Conservation (phyloP, 2,888 invertebrate genomes). For the Pyrrhia umbra region DNA sequence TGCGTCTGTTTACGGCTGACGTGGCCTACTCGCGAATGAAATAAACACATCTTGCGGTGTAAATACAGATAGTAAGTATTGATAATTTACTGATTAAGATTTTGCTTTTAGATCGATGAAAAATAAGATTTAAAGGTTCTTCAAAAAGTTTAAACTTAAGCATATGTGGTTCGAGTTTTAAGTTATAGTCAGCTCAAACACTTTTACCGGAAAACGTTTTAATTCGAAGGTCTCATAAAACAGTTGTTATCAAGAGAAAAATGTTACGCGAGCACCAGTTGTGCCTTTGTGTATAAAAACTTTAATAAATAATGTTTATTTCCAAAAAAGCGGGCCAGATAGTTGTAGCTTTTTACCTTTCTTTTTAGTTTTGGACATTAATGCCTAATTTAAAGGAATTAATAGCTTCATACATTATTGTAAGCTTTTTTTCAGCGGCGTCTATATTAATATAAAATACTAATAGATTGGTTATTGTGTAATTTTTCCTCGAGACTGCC, state of each 20-base stretch:
- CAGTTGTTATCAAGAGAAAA: background rate
- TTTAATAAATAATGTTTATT: background rate
- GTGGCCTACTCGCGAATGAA: slow-evolving; percentile 28
- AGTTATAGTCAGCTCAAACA: background rate
- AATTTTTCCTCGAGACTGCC: background rate
- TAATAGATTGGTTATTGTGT: background rate
- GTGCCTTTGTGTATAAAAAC: background rate
- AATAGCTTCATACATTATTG: no score
- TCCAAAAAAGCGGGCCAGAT: background rate
- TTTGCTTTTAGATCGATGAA: slow-evolving; percentile 11
- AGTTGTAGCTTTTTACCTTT: background rate
- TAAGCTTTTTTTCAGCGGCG: background rate
- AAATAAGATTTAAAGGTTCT: no score
- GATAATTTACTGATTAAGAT: slow-evolving; percentile 29
- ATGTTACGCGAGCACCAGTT: background rate
- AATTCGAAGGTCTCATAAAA: background rate
- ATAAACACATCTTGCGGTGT: slow-evolving; percentile 25
- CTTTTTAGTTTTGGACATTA: no score
- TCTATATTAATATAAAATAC: background rate
- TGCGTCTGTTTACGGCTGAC: slow-evolving; percentile 37
- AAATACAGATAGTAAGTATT: slow-evolving; percentile 37
- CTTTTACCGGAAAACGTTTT: no score
- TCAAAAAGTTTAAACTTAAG: no score
- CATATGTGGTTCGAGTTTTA: background rate
- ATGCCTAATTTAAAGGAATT: no score